A percentile compares a stretch with the other conserved stretches of the same genome.
phyloP scores from a whole-genome alignment of 2,888 invertebrate genomes.

The Anoplius nigerrimus region DNA sequence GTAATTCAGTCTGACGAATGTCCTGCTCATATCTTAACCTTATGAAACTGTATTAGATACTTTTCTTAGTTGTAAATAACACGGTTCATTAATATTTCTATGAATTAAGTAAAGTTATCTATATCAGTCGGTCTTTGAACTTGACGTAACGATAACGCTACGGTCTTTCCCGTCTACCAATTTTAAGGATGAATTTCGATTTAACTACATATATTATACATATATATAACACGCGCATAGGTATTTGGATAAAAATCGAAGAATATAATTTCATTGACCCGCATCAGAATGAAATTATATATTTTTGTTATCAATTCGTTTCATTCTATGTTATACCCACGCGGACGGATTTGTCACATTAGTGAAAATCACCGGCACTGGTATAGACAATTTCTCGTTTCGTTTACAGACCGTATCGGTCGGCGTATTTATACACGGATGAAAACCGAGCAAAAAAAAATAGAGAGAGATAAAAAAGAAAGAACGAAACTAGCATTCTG shows the following conservation, averaged over 20 bases:
- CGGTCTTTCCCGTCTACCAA: not conserved
- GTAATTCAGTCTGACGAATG: not conserved
- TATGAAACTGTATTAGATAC: not conserved
- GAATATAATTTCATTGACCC: slow-evolving; percentile 17
- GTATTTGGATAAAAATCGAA: slow-evolving; percentile 15
- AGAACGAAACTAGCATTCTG: slow-evolving; percentile 13
- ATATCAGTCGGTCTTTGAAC: slow-evolving; percentile 3
- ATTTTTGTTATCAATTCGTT: slow-evolving; percentile 3
- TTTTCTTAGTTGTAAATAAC: slow-evolving; percentile 7
- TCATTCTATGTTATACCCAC: not conserved
- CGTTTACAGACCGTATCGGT: slow-evolving; percentile 37
- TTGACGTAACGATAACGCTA: not conserved
- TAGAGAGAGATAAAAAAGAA: slow-evolving; percentile 4
- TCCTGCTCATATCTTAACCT: slow-evolving; percentile 11
- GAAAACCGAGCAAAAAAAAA: too few species aligned
- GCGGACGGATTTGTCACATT: slow-evolving; percentile 14
- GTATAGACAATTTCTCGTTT: slow-evolving; percentile 49
- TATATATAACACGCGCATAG: not conserved
- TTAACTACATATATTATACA: not conserved
- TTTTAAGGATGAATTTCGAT: slow-evolving; percentile 2
- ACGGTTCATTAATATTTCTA: too few species aligned
- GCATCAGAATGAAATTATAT: slow-evolving; percentile 7
- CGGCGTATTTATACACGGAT: slow-evolving; percentile 18
- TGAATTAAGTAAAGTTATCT: too few species aligned
- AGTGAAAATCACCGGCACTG: slow-evolving; percentile 53